These are phyloP conservation scores for Amaurobius ferox DNA, from an alignment of 2,888 invertebrate genomes.

Conservation along the genomic window DNA sequence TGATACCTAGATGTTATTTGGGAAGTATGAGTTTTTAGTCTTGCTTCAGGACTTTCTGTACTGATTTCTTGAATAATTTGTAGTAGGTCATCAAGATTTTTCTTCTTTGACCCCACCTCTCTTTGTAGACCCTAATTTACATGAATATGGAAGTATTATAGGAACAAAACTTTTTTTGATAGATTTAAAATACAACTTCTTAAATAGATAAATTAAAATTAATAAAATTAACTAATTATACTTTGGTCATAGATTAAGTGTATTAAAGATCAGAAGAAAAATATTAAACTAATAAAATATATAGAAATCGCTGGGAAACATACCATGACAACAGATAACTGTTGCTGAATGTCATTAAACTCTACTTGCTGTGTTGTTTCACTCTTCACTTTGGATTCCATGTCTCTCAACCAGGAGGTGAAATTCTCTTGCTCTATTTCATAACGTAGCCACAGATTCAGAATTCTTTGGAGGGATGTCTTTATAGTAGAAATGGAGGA, in stretches of 20 bases:
- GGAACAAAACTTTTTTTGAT: no score
- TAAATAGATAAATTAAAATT: no score
- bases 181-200: no score
- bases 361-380: constrained; percentile 70
- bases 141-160: background rate
- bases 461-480: constrained; percentile 34
- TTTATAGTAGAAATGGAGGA: constrained; percentile 43
- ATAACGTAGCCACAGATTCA: constrained; percentile 63
- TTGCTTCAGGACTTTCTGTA: constrained; percentile 67
- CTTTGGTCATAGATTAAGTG: no score
- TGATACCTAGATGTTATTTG: constrained; percentile 64
- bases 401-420: constrained; percentile 65
- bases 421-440: constrained; percentile 59
- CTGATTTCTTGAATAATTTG: constrained; percentile 65
- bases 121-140: constrained; percentile 38
- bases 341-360: constrained; percentile 54
- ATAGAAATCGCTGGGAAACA: background rate
- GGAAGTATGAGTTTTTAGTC: constrained; percentile 62
- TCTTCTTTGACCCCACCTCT: constrained; percentile 45
- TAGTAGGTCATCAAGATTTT: constrained; percentile 39
- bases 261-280: no score
- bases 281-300: no score
- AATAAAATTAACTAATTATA: no score
- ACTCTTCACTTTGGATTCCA: constrained; percentile 71
- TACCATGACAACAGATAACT: constrained; percentile 49